These are phyloP conservation scores for Holacanthus passer DNA, from an alignment of 2,113 vertebrate species.

Conservation along the genomic window DNA sequence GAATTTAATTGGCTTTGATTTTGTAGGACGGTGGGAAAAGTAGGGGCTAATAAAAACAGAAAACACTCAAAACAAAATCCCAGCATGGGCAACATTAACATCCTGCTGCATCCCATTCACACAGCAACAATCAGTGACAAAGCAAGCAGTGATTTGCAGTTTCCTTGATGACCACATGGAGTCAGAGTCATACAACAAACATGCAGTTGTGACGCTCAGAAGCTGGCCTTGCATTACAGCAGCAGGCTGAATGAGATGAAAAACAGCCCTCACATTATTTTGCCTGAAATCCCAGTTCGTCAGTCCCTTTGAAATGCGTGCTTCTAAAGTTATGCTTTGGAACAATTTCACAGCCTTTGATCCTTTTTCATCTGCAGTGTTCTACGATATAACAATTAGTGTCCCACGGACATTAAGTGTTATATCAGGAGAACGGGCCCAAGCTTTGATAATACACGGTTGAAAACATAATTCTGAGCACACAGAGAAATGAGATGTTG, in stretches of 20 bases:
- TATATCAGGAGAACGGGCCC: constrained; percentile 29
- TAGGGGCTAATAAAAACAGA: neutral
- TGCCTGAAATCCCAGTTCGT: constrained; percentile 50
- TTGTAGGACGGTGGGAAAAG: neutral
- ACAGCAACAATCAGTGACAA: neutral
- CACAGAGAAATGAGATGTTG: constrained; percentile 46
- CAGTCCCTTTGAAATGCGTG: constrained; percentile 66
- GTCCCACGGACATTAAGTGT: constrained; percentile 44
- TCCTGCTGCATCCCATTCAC: constrained; percentile 2
- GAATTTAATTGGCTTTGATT: neutral
- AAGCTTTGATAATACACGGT: constrained; percentile 58
- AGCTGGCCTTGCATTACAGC: constrained; percentile 29
- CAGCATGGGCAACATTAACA: neutral
- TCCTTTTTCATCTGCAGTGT: constrained; percentile 43
- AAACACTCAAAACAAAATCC: neutral
- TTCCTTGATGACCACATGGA: constrained; percentile 71
- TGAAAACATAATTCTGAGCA: constrained; percentile 34
- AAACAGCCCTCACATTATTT: constrained; percentile 37
- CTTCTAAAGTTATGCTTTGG: constrained; percentile 54
- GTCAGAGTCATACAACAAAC: constrained; percentile 77
- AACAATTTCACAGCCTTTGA: constrained; percentile 69
- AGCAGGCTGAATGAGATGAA: constrained; percentile 13
- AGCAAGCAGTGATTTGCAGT: constrained; percentile 59
- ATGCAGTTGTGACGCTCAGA: constrained; percentile 21
- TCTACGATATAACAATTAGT: constrained; percentile 64